Evolutionary conservation across 2,797 vertebrate genomes (phyloP), one percentile per base, ranked within the genome.

Genomic region (Avahi laniger): DNA sequence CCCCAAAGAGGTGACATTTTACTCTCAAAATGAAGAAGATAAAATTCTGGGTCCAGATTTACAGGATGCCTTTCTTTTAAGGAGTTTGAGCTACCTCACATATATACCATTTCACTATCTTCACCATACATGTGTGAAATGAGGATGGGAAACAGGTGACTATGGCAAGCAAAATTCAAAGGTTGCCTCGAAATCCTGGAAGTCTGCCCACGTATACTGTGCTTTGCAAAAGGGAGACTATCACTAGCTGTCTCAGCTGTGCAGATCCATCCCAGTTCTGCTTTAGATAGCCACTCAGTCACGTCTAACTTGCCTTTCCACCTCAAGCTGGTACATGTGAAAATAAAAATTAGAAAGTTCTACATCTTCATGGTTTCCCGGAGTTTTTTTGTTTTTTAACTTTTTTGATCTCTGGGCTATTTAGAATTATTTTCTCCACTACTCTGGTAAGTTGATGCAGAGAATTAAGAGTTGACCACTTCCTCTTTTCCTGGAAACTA

Each of bases 401-500:
- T 61, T 73, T 65, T 48, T 50, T 48, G 11, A 33, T 41, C 52
- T 70, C 67, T 7, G 12, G 12, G 50, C 70, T 52, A 12, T 73
- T 81, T 78, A n/a, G 43, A n/a, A 75, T 85, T 78, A 79, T 88
- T 88, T 94, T 63, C 69, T 73, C 59, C 76, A 11, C 65, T 22
- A 4, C 86, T 70, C 59, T 73, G 54, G 67, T n/a, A 50, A 48
- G 13, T 3, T 75, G n/a, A 54, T 61, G 41, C 24, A 4, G 52
- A 87, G 83, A 89, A 93, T 59, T 43, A 70, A 93, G 73, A 82
- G 43, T 22, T 54, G 84, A 24, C 88, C 61, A 5, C 91, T 97
- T 97, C 96, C 93, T 97, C 95, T 96, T 98, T 97, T 97, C 96
- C 95, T 98, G 92, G 94, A 97, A 97, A 96, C 96, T 96, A 92